These are phyloP conservation scores for Acridotheres tristis DNA, from an alignment of 2,797 vertebrate genomes.

Conservation along the genomic window DNA sequence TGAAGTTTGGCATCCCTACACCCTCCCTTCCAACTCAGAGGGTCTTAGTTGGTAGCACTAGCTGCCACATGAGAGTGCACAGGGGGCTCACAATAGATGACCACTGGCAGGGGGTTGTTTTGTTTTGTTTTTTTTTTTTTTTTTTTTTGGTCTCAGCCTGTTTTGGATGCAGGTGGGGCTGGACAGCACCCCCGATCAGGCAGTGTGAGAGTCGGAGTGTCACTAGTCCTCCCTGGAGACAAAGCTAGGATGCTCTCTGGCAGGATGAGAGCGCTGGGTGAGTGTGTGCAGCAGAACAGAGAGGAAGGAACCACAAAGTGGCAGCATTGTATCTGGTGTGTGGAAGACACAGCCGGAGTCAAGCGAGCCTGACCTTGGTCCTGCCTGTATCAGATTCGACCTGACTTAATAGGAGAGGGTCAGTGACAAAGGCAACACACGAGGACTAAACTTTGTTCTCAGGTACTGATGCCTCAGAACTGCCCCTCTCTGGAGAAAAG, in stretches of 20 bases:
- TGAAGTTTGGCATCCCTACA: not conserved
- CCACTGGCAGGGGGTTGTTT: fast-evolving
- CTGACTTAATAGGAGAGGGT: not conserved
- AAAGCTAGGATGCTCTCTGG: not conserved
- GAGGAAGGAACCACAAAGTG: conserved; percentile 53
- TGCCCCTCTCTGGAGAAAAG: not conserved
- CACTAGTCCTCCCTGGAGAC: not conserved
- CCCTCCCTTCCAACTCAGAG: not conserved
- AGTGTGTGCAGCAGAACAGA: not conserved
- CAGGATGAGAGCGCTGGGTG: not conserved
- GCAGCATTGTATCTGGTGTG: conserved; percentile 68
- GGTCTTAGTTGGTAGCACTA: not conserved
- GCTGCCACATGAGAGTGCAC: fast-evolving
- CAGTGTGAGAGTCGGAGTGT: fast-evolving
- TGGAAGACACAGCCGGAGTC: not conserved
- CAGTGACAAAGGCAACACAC: fast-evolving
- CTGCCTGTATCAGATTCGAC: not conserved
- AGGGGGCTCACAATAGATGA: not conserved
- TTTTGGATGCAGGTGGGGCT: not conserved
- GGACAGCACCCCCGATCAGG: fast-evolving
- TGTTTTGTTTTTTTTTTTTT: not conserved
- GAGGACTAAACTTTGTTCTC: not conserved
- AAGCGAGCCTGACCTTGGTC: conserved; percentile 22
- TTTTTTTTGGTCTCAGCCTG: not conserved
- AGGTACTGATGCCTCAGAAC: not conserved